Evolutionary conservation across 2,113 vertebrate genomes (phyloP), one percentile per base, ranked within the genome.

Genomic region (Sturnira hondurensis): DNA sequence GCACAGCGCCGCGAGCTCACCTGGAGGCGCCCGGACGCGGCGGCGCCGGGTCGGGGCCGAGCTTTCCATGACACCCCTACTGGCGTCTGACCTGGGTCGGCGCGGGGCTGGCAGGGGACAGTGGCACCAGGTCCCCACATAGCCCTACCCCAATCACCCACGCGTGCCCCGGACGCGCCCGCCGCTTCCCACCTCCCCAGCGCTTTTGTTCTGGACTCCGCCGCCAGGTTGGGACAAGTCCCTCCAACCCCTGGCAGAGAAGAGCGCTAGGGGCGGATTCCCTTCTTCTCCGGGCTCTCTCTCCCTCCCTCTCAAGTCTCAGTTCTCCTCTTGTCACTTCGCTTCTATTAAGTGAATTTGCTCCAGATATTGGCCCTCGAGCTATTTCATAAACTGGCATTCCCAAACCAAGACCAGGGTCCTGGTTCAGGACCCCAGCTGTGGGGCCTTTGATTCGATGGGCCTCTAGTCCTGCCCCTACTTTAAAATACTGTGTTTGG

Each of bases 121-220:
- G 58, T 17, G n/a, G 71, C 5, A 56, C 11, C 7, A 54, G 54
- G 43, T 65, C 19, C 2, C 7, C 54, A 36, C 15, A 12, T 16
- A 8, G 47, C 38, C 7, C 41, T 3, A 1, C 8, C 71, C 24
- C 4, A 1, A 12, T 12, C 70, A 3, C 7, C 14, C 85, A 47
- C 54, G 61, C 31, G 33, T 5, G 45, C 45, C n/a, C 0, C 19
- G 15, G 58, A 28, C 85, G 24, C 78, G 2, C 8, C 58, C 26
- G 11, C 38, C 68, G 5, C 74, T 8, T 16, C 54, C 56, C 80
- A 17, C 38, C 77, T 1, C 77, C 83, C 33, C 12, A 3, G 54
- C 5, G 38, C 87, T 95, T 92, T 97, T 95, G 97, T 97, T 97
- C 91, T 36, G 80, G 68, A 89, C 83, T 19, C 20, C 13, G 12